These are phyloP conservation scores for Trichonephila clavipes DNA, from an alignment of 1,140 invertebrate genomes.

Conservation along the genomic window DNA sequence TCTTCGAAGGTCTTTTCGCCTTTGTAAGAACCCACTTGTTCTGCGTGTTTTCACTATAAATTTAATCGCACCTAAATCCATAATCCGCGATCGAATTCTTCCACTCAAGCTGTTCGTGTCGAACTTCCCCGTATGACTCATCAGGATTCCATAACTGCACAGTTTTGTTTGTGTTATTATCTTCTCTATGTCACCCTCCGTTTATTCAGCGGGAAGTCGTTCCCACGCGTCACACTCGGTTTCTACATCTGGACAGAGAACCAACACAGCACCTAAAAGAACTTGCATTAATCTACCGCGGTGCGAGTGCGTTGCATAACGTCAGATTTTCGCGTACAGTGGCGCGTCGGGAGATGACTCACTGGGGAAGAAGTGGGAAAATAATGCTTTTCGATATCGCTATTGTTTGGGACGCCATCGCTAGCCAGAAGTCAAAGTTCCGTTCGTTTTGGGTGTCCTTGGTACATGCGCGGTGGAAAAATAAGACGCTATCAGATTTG, in stretches of 20 bases:
- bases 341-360: background rate
- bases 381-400: conserved; percentile 23
- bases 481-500: conserved; percentile 29
- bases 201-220: conserved; percentile 24
- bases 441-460: conserved; percentile 33
- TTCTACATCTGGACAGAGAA: conserved; percentile 34
- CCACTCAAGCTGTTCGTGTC: background rate
- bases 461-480: background rate
- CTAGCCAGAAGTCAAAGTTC: conserved; percentile 8
- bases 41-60: too few species aligned
- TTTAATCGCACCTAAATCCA: too few species aligned
- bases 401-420: conserved; percentile 30
- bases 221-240: background rate
- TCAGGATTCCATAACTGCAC: conserved; percentile 34
- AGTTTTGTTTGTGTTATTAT: conserved; percentile 10
- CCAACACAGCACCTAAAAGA: background rate
- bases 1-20: too few species aligned
- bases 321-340: conserved; percentile 5
- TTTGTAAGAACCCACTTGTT: too few species aligned
- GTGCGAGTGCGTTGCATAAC: conserved; percentile 17
- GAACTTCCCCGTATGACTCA: conserved; percentile 21
- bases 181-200: conserved; percentile 17
- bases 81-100: conserved; percentile 20
- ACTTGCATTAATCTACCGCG: conserved; percentile 37
- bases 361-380: conserved; percentile 16